Percentiles rank a stretch among this genome's conserved stretches.
Conservation (phyloP, 2,888 invertebrate species). For the Isoperla grammatica region DNA sequence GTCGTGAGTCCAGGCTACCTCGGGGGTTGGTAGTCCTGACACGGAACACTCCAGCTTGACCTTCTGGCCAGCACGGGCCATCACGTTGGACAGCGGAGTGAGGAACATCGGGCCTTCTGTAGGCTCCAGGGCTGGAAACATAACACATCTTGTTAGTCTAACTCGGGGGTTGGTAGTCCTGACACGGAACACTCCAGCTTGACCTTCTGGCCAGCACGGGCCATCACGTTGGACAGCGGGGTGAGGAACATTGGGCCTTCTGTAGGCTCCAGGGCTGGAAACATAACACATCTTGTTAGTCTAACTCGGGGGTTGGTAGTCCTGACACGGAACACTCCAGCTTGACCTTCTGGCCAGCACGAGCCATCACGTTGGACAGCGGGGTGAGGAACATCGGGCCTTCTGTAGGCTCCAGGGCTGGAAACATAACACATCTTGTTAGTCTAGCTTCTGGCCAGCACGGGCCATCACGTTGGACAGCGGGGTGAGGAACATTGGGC, state of each 20-base stretch:
- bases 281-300: too few species aligned
- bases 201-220: conserved; percentile 64
- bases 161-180: conserved; percentile 58
- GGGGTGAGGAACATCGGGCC: conserved; percentile 56
- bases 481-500: conserved; percentile 56
- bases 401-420: conserved; percentile 58
- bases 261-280: conserved; percentile 55
- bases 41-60: conserved; percentile 65
- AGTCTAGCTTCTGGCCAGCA: conserved; percentile 62
- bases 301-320: conserved; percentile 56
- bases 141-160: conserved; percentile 53
- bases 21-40: conserved; percentile 58
- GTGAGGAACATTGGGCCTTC: conserved; percentile 56
- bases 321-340: conserved; percentile 64
- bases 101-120: conserved; percentile 58
- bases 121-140: conserved; percentile 55
- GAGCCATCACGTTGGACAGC: conserved; percentile 64
- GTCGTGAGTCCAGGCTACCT: conserved; percentile 62
- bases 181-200: conserved; percentile 63
- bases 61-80: conserved; percentile 66
- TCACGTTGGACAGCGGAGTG: conserved; percentile 60
- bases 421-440: too few species aligned
- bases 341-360: conserved; percentile 66
- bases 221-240: conserved; percentile 65
- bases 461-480: conserved; percentile 66